Base-by-base conservation (phyloP, 2,888 invertebrate genomes). In the Orthosia cruda region DNA sequence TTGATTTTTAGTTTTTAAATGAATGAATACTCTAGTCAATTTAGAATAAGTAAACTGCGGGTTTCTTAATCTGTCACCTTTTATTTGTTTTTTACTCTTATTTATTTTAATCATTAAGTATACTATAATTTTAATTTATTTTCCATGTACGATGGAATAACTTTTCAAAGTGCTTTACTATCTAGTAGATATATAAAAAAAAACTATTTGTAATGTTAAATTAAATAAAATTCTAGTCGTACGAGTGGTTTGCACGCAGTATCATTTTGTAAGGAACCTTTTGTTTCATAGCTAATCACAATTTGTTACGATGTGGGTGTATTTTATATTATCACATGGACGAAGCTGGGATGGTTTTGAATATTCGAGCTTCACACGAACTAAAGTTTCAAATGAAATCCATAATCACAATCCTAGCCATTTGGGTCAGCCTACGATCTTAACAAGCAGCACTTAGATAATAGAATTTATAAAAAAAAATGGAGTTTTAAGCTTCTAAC, bases 161-260 rank as follows among this genome's bases (percentile, higher is more conserved):
- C 92, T 95, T 96, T 96, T 96, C 95, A 94, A 96, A 96, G 96
- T 96, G 96, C 96, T 96, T 96, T 96, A 96, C 96, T 96, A 96
- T 96, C 95, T 96, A 95, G 95, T 96, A 95, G 94, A 93, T 95
- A 95, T 93, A 92, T 93, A 89, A 91, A 91, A 92, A 92, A 92
- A 93, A 93, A 93, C 93, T 95, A 95, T 95, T 95, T 94, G 94
- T 96, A 96, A 96, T 94, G 93, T 96, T 95, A 94, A 91, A 93
- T 79, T 93, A 91, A 94, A 94, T 91, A 84, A 93, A 93, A 93
- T 89, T 94, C 91, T 96, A 96, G 95, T 91, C 88, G 92, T 96
- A 95, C 90, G 92, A 93, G 95, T 95, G 95, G 90, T 94, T 92
- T 93, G 95, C 96, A 96, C 95, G 94, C 88, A 75, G 64, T 87